Evolutionary conservation across 2,113 vertebrate genomes (phyloP).

Genomic region (Spizaetus ornatus): DNA sequence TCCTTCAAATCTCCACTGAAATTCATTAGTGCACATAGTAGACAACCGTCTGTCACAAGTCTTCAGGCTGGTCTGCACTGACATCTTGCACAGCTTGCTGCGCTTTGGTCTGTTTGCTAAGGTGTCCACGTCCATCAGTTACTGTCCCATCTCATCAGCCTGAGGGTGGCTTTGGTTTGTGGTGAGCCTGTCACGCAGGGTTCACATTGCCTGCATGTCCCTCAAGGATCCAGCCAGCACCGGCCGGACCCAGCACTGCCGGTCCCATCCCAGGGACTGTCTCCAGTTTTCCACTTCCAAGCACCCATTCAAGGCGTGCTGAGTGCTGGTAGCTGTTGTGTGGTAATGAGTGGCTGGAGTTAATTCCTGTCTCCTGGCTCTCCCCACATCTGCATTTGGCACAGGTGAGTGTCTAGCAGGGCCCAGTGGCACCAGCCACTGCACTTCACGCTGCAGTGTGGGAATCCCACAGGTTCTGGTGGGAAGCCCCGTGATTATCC

Average conservation of each 20-base stretch:
- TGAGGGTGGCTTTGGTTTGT: not conserved
- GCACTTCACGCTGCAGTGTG: rapidly evolving
- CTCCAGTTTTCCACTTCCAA: not conserved
- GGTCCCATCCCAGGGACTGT: not conserved
- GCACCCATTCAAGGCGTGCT: not conserved
- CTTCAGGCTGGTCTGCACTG: not conserved
- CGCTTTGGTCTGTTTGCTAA: not conserved
- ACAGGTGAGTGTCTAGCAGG: not conserved
- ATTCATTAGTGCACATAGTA: no score
- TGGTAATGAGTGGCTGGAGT: not conserved
- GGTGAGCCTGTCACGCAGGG: not conserved
- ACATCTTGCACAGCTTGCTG: not conserved
- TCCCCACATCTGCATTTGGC: rapidly evolving
- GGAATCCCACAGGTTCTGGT: not conserved
- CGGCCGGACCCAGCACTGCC: not conserved
- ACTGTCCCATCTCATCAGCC: not conserved
- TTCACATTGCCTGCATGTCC: not conserved
- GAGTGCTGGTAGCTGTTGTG: not conserved
- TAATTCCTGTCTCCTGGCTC: not conserved
- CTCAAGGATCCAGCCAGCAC: not conserved
- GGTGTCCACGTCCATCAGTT: not conserved
- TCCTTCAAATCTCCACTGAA: not conserved
- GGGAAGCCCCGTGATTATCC: not conserved
- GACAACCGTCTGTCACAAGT: rapidly evolving
- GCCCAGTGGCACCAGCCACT: not conserved